A percentile compares a stretch with the other conserved stretches of the same genome.
phyloP scores from a whole-genome alignment of 2,113 vertebrate genomes.

The Chamaea fasciata region DNA sequence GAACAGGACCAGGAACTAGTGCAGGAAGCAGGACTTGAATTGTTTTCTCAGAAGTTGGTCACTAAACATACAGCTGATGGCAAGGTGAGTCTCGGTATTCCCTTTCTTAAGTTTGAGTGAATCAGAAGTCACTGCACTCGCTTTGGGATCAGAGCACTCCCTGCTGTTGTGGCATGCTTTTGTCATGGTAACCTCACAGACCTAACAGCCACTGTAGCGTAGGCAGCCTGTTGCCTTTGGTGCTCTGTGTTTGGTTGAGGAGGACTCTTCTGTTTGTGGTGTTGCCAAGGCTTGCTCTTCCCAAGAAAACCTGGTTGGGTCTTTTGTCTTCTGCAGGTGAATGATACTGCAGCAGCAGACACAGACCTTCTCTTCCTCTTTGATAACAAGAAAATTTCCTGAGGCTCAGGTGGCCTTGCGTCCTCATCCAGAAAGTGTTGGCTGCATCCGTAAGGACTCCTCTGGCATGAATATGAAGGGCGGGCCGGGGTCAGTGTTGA shows the following conservation, averaged over 20 bases:
- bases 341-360: constrained; percentile 81
- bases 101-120: background rate
- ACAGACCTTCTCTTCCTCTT: constrained; percentile 91
- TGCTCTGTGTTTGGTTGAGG: background rate
- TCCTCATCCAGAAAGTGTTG: constrained; percentile 88
- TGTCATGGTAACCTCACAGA: background rate
- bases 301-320: background rate
- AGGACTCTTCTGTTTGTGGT: background rate
- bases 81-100: constrained; percentile 67
- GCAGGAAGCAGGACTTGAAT: constrained; percentile 87
- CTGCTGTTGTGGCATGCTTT: background rate
- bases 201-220: background rate
- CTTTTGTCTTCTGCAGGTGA: constrained; percentile 69
- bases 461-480: background rate
- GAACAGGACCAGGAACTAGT: constrained; percentile 90
- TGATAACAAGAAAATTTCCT: constrained; percentile 87
- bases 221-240: background rate
- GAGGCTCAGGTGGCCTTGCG: constrained; percentile 86
- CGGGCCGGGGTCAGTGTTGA: background rate
- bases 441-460: constrained; percentile 85
- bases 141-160: background rate
- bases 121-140: background rate
- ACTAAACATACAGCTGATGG: constrained; percentile 82
- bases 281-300: background rate
- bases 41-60: constrained; percentile 80